Evolutionary conservation across 2,888 invertebrate genomes (phyloP), one percentile per base, ranked within the genome.

Genomic region (Melieria omissa): DNA sequence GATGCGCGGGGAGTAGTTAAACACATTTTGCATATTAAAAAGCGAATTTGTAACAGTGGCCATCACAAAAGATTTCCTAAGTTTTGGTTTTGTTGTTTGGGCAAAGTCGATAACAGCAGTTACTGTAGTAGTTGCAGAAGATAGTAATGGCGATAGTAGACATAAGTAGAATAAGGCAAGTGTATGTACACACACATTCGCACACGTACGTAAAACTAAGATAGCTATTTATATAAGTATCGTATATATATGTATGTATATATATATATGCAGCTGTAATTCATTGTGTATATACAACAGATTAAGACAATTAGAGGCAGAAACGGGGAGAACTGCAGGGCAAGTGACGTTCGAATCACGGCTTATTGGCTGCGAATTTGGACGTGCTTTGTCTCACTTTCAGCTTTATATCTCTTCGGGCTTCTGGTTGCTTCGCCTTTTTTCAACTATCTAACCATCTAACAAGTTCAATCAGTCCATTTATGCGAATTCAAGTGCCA

Each of bases 141-240:
- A 29, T 29, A 29, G 29, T 29, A 29, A 29, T 29, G 29, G 29
- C 1, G 29, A 29, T 29, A 4, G 14, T 42, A 12, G 29, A 10
- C 10, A 12, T 41, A 47, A 6, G 49, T 14, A 45, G 10, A 45
- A 44, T 44, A 6, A 41, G 12, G 16, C 42, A 57, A 4, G 64
- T 12, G 12, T 29, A 29, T 61, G 12, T 41, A 42, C 57, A 62
- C 54, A 49, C 49, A 60, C 66, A 66, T 42, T 45, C 47, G 45
- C 44, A 54, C 42, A 10, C 8, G 5, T 12, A 58, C 52, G 12
- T n/a, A 6, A 52, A 14, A 52, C 14, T 5, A n/a, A 52, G 12
- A 52, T 14, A 52, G 6, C n/a, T n/a, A 52, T 12, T 5, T 9
- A n/a, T 52, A 6, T 52, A 52, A n/a, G 14, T 12, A 49, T 49